These are phyloP conservation scores for Huso huso DNA, from an alignment of 2,797 vertebrate species.

Conservation along the genomic window DNA sequence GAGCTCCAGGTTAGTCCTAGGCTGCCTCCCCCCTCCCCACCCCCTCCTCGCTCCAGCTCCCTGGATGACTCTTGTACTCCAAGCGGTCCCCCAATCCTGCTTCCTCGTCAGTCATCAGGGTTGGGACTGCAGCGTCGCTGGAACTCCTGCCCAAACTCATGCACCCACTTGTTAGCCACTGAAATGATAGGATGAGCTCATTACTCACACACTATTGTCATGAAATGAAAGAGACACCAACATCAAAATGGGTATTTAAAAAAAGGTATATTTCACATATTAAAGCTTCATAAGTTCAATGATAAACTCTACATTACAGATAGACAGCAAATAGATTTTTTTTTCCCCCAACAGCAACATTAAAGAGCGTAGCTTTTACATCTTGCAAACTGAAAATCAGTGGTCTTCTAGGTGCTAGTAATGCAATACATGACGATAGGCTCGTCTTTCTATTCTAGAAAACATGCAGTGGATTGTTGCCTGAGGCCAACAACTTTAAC, in stretches of 20 bases:
- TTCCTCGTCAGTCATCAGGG: slow-evolving; percentile 61
- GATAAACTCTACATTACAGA: neutral
- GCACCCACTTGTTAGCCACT: slow-evolving; percentile 97
- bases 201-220: neutral
- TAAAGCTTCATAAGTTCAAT: neutral
- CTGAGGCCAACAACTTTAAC: no score
- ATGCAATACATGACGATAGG: no score
- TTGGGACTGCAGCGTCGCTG: slow-evolving; percentile 64
- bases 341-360: neutral
- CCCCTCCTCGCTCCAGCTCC: slow-evolving; percentile 31
- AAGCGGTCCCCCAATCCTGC: slow-evolving; percentile 30
- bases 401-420: no score
- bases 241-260: neutral
- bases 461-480: no score
- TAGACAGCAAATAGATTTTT: neutral
- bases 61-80: slow-evolving; percentile 40
- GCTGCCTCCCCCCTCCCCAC: slow-evolving; percentile 17
- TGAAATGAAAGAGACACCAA: neutral
- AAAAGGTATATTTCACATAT: neutral
- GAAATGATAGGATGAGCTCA: slow-evolving; percentile 27
- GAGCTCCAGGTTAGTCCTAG: slow-evolving; percentile 24
- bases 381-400: no score
- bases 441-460: no score
- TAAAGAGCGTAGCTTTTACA: no score
- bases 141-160: slow-evolving; percentile 87